phyloP scores from a whole-genome alignment of 2,797 vertebrate species.

The Sus cebifrons region DNA sequence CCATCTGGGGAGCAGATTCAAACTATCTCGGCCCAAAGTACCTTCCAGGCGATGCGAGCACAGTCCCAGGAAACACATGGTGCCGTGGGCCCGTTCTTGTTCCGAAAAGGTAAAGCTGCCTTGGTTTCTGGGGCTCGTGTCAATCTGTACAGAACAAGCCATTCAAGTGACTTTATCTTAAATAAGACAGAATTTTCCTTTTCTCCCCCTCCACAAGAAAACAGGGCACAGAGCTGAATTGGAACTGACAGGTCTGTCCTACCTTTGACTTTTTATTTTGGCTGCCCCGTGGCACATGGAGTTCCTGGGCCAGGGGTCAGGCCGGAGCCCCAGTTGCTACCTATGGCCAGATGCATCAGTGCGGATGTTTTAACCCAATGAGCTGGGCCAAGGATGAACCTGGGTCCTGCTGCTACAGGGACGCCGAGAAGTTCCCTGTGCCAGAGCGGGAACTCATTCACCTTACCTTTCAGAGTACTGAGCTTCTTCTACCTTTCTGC shows the following conservation, averaged over 20 bases:
- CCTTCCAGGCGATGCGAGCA: slow-evolving; percentile 83
- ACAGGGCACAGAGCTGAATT: not conserved
- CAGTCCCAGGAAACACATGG: slow-evolving; percentile 84
- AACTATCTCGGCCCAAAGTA: slow-evolving; percentile 82
- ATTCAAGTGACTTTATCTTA: not conserved
- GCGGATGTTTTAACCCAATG: too few relatives aligned
- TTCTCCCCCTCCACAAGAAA: not conserved
- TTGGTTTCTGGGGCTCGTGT: not conserved
- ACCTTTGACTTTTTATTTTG: too few relatives aligned
- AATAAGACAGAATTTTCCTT: not conserved
- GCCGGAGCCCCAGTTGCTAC: too few relatives aligned
- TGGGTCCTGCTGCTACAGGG: too few relatives aligned
- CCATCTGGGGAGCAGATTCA: slow-evolving; percentile 87
- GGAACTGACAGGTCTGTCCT: not conserved
- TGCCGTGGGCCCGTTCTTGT: slow-evolving; percentile 80
- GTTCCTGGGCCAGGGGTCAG: too few relatives aligned
- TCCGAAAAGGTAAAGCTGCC: slow-evolving; percentile 87
- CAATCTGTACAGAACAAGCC: not conserved
- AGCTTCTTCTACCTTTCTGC: not conserved
- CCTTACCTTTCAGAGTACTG: not conserved
- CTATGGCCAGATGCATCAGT: too few relatives aligned
- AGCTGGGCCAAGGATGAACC: too few relatives aligned
- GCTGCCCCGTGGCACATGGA: too few relatives aligned
- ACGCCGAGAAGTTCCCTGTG: too few relatives aligned
- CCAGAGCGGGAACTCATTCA: too few relatives aligned